Evolutionary conservation across 2,797 vertebrate species (phyloP), one percentile per base, ranked within the genome.

Genomic region (Todus mexicanus): DNA sequence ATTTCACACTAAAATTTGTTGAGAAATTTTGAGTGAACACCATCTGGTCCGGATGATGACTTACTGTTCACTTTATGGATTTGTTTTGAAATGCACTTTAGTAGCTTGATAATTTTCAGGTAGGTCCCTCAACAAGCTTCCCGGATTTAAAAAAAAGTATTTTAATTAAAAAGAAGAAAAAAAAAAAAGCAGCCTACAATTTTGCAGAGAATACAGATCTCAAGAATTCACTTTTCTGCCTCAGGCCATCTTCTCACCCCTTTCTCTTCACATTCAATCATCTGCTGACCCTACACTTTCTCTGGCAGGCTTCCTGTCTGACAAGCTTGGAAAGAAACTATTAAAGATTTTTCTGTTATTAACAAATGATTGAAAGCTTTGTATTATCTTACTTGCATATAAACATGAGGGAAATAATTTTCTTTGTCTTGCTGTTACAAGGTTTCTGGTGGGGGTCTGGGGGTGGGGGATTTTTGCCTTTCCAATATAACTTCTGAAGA

Each of bases 1-100:
- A 87, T 89, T 95, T 95, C 95, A 95, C 94, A 95, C 95, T 73
- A 90, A 65, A 88, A 71, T 33, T 87, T 21, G 6, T 51, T 16
- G 42, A 96, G 75, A 92, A 94, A 90, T 68, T 38, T 25, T 29
- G 66, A 92, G 76, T 16, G 93, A 89, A 82, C 38, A 76, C 94
- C 95, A 96, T 96, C 94, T 95, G 95, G 48, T 87, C 78, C 57
- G 43, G 65, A 79, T 5, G 74, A 75, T 68, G 81, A 50, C 78
- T 56, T 59, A 79, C 81, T 93, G 95, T 89, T 94, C 89, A 89
- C 87, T 95, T 93, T 31, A 87, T 45, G 75, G 81, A 57, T 80
- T 57, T 82, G 68, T 22, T 82, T 8, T 35, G 60, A 92, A 86
- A 87, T 12, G 54, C 7, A n/a, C 73, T 84, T 79, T 38, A 48